phyloP scores from a whole-genome alignment of 2,797 vertebrate genomes.

The Antrozous pallidus region DNA sequence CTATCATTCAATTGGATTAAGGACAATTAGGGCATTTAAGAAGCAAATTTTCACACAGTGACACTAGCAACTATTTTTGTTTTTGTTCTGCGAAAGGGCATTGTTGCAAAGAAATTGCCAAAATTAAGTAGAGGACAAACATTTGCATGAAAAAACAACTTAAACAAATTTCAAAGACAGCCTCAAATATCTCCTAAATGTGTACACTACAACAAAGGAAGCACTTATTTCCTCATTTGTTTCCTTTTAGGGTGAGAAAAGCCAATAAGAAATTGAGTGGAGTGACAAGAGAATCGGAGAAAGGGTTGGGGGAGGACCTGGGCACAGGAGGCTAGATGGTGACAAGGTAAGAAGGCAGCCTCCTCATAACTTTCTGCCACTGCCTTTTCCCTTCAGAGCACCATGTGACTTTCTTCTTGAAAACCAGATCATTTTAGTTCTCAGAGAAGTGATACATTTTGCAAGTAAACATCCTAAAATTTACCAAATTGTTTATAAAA shows the following conservation, averaged over 20 bases:
- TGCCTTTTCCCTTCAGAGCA: background rate
- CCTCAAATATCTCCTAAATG: slow-evolving; percentile 30
- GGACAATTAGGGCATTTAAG: background rate
- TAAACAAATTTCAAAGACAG: slow-evolving; percentile 47
- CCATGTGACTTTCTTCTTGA: background rate
- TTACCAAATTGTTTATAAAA: background rate
- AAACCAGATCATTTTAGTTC: background rate
- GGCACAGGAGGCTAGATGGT: rapidly evolving
- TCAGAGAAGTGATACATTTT: background rate
- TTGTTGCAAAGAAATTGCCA: slow-evolving; percentile 23
- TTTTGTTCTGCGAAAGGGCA: slow-evolving; percentile 38
- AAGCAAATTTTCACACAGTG: background rate
- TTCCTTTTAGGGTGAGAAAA: slow-evolving; percentile 7
- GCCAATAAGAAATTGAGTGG: background rate
- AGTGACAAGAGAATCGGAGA: background rate
- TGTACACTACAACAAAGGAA: background rate
- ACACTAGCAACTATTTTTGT: slow-evolving; percentile 39
- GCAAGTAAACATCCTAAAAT: background rate
- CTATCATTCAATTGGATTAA: background rate
- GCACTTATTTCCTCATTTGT: background rate
- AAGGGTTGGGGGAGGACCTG: rapidly evolving
- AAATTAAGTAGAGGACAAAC: slow-evolving; percentile 57
- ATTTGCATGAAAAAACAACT: slow-evolving; percentile 45
- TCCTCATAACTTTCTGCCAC: background rate
- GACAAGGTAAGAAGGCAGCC: background rate